A percentile compares a stretch with the other conserved stretches of the same genome.
Evolutionary conservation across 2,888 invertebrate species (phyloP).

Genomic region (Tetanocera ferruginea): DNA sequence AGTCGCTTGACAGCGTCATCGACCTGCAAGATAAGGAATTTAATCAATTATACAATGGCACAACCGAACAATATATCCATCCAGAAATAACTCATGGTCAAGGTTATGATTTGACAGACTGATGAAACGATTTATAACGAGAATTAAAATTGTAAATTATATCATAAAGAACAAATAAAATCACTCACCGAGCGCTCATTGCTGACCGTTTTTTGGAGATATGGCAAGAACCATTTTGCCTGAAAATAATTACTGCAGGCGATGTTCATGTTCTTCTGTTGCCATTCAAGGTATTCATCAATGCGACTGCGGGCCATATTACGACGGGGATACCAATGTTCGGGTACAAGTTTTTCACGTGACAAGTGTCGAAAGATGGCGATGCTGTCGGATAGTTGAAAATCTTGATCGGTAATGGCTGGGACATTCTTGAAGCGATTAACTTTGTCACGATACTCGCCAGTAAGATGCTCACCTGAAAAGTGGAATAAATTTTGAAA

Average conservation of each 20-base stretch:
- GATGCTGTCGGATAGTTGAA: constrained; percentile 77
- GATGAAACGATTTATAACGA: background rate
- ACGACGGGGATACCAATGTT: constrained; percentile 79
- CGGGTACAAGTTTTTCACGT: constrained; percentile 72
- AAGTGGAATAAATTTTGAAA: background rate
- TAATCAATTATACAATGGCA: background rate
- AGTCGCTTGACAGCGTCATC: constrained; percentile 69
- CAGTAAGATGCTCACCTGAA: constrained; percentile 76
- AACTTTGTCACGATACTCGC: constrained; percentile 73
- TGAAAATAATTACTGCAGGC: constrained; percentile 75
- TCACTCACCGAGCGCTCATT: constrained; percentile 68
- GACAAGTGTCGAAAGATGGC: constrained; percentile 79
- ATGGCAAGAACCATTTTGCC: constrained; percentile 72
- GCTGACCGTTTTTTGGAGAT: constrained; percentile 71
- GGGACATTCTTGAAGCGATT: constrained; percentile 77
- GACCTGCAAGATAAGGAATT: constrained; percentile 50
- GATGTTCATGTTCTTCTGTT: constrained; percentile 76
- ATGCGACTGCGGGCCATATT: constrained; percentile 74
- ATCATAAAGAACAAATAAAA: background rate
- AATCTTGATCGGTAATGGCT: constrained; percentile 78
- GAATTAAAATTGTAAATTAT: background rate
- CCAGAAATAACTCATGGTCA: background rate
- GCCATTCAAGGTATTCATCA: constrained; percentile 83
- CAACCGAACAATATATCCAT: background rate
- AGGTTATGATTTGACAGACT: background rate